Conservation (phyloP, 2,113 vertebrate genomes). For the Leucosticte australis region DNA sequence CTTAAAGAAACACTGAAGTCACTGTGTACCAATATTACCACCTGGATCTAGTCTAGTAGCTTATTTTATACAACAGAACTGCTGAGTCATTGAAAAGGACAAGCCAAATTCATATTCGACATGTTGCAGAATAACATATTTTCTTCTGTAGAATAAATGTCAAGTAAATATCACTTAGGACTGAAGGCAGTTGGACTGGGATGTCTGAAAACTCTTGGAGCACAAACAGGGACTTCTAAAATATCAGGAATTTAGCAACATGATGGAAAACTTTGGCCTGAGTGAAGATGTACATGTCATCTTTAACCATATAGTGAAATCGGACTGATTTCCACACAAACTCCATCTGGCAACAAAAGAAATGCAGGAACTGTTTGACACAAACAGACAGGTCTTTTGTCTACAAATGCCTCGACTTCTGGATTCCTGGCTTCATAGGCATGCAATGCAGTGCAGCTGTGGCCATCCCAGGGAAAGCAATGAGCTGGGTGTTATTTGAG, state of each 20-base stretch:
- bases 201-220: not conserved
- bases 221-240: not conserved
- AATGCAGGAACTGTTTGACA: not conserved
- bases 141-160: not conserved
- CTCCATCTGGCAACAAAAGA: not conserved
- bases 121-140: not conserved
- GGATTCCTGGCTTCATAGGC: not conserved
- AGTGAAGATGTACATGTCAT: not conserved
- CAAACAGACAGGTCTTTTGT: not conserved
- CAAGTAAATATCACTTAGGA: not conserved
- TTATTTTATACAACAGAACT: not conserved
- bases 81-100: not conserved
- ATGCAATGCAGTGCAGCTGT: not conserved
- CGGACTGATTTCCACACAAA: not conserved
- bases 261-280: not conserved
- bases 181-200: not conserved
- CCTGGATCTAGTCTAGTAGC: not conserved
- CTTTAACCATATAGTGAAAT: not conserved
- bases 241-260: not conserved
- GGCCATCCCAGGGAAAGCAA: not conserved
- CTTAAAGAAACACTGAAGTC: not conserved
- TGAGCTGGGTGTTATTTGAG: not conserved
- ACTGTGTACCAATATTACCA: not conserved
- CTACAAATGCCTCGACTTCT: not conserved
- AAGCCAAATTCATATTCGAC: not conserved